phyloP scores from a whole-genome alignment of 2,113 vertebrate species.

The Hemibagrus wyckioides region DNA sequence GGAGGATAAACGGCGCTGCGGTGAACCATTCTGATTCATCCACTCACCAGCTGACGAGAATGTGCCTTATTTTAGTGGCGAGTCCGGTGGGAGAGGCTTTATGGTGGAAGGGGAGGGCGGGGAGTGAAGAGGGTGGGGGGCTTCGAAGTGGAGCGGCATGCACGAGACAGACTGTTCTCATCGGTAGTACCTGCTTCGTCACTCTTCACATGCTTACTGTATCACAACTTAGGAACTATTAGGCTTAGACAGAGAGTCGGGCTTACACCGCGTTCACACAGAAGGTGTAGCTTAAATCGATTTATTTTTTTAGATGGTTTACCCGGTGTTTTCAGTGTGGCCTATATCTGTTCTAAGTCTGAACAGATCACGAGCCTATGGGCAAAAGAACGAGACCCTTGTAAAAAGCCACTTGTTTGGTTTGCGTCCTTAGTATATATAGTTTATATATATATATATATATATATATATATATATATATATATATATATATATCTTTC shows the following conservation, averaged over 20 bases:
- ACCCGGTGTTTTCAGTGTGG: not conserved
- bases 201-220: not conserved
- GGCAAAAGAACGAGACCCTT: not conserved
- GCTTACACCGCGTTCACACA: not conserved
- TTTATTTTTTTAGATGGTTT: not conserved
- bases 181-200: not conserved
- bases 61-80: slow-evolving; percentile 23
- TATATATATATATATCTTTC: too few species aligned
- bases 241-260: not conserved
- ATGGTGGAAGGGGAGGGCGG: not conserved
- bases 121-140: not conserved
- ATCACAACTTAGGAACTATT: not conserved
- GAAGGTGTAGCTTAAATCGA: not conserved
- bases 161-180: not conserved
- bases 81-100: slow-evolving; percentile 29
- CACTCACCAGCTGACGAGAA: slow-evolving; percentile 29
- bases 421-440: too few species aligned
- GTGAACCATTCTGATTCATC: slow-evolving; percentile 38
- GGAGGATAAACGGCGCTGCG: slow-evolving; percentile 41
- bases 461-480: too few species aligned
- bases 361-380: not conserved
- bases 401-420: too few species aligned
- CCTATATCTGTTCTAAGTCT: not conserved
- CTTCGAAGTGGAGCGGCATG: not conserved
- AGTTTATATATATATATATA: too few species aligned